Conservation (phyloP, 2,797 vertebrate genomes). For the Ara ararauna region DNA sequence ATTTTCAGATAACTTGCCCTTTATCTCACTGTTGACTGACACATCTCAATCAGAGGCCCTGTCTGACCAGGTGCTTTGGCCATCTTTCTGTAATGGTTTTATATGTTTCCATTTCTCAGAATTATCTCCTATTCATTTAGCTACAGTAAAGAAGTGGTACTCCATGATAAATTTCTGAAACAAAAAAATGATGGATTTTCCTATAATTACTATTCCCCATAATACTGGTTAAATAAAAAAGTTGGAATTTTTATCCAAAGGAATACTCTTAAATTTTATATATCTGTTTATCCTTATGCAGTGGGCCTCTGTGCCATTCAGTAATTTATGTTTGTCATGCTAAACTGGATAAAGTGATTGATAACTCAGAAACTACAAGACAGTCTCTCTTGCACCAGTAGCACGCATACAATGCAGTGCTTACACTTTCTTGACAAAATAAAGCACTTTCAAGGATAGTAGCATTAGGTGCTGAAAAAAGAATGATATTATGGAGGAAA, state of each 20-base stretch:
- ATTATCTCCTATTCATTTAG: background rate
- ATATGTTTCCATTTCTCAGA: background rate
- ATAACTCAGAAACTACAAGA: background rate
- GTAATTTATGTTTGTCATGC: background rate
- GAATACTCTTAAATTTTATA: background rate
- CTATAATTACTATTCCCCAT: background rate
- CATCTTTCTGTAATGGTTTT: background rate
- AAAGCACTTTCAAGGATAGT: background rate
- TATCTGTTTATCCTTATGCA: background rate
- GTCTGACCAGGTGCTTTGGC: background rate
- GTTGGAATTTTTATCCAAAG: background rate
- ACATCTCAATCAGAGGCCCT: accelerated
- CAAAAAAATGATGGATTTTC: background rate
- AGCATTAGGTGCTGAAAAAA: background rate
- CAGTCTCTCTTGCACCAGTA: background rate
- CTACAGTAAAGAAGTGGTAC: background rate
- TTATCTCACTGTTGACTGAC: background rate
- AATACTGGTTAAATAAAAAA: background rate
- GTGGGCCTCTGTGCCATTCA: background rate
- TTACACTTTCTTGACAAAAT: background rate
- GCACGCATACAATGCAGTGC: background rate
- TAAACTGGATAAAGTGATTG: background rate
- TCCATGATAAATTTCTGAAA: background rate
- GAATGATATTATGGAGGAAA: background rate
- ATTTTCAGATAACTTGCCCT: background rate